Percentiles rank a stretch among this genome's conserved stretches.
Conservation (phyloP, 1,140 invertebrate genomes). For the Thaumatotibia leucotreta region DNA sequence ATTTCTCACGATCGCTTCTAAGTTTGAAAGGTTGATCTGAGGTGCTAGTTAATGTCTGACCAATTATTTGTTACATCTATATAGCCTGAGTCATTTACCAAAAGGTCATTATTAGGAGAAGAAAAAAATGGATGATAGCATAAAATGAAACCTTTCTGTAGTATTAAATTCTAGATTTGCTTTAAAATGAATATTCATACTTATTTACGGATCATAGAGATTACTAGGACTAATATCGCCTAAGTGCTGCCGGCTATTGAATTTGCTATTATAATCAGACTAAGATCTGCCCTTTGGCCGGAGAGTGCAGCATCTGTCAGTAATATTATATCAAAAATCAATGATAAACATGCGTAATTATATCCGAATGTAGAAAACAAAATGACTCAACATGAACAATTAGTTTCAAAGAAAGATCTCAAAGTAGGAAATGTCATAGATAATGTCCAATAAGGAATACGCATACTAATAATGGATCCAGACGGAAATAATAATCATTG, state of each 20-base stretch:
- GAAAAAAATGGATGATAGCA: too few relatives aligned
- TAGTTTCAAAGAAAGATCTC: background rate
- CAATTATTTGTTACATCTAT: background rate
- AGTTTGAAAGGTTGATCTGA: background rate
- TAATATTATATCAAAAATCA: background rate
- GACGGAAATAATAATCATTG: too few relatives aligned
- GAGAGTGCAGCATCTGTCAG: background rate
- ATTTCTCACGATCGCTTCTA: background rate
- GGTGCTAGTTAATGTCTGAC: background rate
- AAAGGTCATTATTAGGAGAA: too few relatives aligned
- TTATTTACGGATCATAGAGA: background rate
- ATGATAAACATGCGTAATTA: background rate
- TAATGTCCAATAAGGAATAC: too few relatives aligned
- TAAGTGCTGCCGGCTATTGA: background rate
- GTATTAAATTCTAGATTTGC: too few relatives aligned
- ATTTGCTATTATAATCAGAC: background rate
- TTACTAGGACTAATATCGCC: background rate
- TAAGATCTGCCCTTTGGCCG: background rate
- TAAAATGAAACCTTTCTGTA: too few relatives aligned
- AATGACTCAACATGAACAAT: background rate
- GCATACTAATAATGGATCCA: too few relatives aligned
- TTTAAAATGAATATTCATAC: too few relatives aligned
- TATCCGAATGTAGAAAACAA: background rate
- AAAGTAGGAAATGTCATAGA: too few relatives aligned
- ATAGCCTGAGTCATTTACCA: background rate